Evolutionary conservation across 2,113 vertebrate species (phyloP), one percentile per base, ranked within the genome.

Genomic region (Proteles cristata): DNA sequence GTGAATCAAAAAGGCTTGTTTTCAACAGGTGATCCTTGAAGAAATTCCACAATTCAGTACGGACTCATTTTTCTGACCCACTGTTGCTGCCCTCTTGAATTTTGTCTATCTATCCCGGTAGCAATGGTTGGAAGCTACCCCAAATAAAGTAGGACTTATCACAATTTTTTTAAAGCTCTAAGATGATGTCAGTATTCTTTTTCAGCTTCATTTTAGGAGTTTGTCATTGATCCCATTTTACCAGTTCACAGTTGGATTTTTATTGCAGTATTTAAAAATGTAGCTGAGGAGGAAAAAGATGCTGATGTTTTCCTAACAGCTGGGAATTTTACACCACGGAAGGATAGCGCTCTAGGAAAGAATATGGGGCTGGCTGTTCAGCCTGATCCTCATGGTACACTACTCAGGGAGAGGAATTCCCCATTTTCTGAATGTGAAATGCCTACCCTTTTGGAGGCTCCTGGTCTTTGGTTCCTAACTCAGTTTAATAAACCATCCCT

Each of bases 11-110:
- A 90, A 98, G 96, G 73, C 97, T 98, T 87, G 95, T 98, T 98
- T 98, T 98, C 97, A 98, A 83, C 94, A 98, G 96, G 97, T 98
- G 98, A 96, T 98, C 88, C 83, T 96, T 91, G 96, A 97, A 94
- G 86, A 83, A 97, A 76, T 73, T 96, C 98, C 97, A 55, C 65
- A 96, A 95, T 95, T 97, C 92, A 90, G 82, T 77, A 95, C 88
- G 69, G 92, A 95, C 83, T 94, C 73, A 45, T 94, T 96, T 86
- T 96, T 95, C 85, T 97, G 92, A 95, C 45, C 93, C 92, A 84
- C 88, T 92, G 87, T 98, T 96, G 65, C 93, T 97, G 83, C 61
- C 97, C 91, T 97, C 94, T 95, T 93, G 96, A 55, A 94, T 97
- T 98, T 91, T 55, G 15, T 86, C 80, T 17, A 80, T 90, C 86